Percentiles rank a stretch among this genome's conserved stretches.
These are phyloP conservation scores for Pachydiplax longipennis DNA, from an alignment of 2,888 invertebrate species.

Conservation along the genomic window DNA sequence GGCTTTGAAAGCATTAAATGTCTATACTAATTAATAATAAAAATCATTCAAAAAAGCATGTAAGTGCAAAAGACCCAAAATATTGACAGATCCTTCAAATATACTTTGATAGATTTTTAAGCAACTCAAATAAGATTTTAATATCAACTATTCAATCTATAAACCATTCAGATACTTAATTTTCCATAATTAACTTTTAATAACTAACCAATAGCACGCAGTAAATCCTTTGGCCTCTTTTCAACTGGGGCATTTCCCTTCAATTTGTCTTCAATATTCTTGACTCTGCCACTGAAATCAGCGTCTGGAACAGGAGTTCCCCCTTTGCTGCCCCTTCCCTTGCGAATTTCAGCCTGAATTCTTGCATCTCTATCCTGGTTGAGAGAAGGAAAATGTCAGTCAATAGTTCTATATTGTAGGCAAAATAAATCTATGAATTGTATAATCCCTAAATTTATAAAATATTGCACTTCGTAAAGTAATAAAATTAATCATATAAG, in stretches of 20 bases:
- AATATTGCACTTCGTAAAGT: no score
- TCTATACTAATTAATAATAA: neutral
- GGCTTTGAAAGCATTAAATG: no score
- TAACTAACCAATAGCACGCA: conserved; percentile 77
- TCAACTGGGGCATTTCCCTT: conserved; percentile 67
- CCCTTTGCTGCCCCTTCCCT: conserved; percentile 53
- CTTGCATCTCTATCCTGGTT: conserved; percentile 61
- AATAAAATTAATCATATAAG: no score
- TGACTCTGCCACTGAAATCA: conserved; percentile 70
- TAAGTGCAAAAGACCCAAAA: no score
- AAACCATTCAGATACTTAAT: no score
- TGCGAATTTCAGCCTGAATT: conserved; percentile 56
- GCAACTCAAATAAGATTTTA: no score
- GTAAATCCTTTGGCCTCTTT: conserved; percentile 84
- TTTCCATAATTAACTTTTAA: neutral
- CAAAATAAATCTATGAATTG: neutral
- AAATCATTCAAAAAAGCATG: no score
- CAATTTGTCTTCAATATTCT: conserved; percentile 81
- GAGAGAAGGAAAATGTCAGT: neutral
- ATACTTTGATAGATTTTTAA: no score
- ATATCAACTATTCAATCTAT: no score
- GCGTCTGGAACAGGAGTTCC: conserved; percentile 61
- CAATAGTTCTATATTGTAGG: neutral
- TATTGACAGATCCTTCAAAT: neutral
- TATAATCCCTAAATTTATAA: neutral